Evolutionary conservation across 1,140 invertebrate species (phyloP).

Genomic region (Vanessa atalanta): DNA sequence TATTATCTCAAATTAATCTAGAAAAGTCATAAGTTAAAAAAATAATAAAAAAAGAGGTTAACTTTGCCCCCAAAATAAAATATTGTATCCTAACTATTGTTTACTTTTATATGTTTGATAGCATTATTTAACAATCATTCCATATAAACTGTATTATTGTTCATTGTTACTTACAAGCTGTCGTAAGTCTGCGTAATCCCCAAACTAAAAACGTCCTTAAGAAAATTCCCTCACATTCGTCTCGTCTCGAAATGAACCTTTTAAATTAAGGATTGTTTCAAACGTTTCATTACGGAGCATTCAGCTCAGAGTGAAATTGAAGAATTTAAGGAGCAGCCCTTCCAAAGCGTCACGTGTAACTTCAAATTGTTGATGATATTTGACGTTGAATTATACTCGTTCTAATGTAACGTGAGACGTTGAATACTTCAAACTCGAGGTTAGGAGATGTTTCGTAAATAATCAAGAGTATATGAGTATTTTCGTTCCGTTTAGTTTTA

Average conservation of each 20-base stretch:
- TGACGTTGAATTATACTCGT: not conserved
- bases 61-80: too few relatives aligned
- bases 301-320: constrained; percentile 34
- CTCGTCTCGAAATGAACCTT: constrained; percentile 48
- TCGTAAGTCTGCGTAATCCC: constrained; percentile 20
- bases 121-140: too few relatives aligned
- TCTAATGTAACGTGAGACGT: not conserved
- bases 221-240: constrained; percentile 54
- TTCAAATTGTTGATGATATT: not conserved
- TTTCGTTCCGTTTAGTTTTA: too few relatives aligned
- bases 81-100: too few relatives aligned
- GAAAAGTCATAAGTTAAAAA: not conserved
- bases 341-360: constrained; percentile 26
- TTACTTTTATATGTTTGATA: too few relatives aligned
- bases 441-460: too few relatives aligned
- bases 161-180: not conserved
- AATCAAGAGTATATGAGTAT: too few relatives aligned
- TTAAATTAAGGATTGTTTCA: constrained; percentile 48
- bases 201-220: constrained; percentile 50
- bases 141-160: too few relatives aligned
- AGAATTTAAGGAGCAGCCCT: constrained; percentile 35
- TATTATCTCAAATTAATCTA: not conserved
- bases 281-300: constrained; percentile 46
- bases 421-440: not conserved
- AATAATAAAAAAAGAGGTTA: too few relatives aligned